phyloP scores from a whole-genome alignment of 2,797 vertebrate genomes.

The Lacerta bilineata region DNA sequence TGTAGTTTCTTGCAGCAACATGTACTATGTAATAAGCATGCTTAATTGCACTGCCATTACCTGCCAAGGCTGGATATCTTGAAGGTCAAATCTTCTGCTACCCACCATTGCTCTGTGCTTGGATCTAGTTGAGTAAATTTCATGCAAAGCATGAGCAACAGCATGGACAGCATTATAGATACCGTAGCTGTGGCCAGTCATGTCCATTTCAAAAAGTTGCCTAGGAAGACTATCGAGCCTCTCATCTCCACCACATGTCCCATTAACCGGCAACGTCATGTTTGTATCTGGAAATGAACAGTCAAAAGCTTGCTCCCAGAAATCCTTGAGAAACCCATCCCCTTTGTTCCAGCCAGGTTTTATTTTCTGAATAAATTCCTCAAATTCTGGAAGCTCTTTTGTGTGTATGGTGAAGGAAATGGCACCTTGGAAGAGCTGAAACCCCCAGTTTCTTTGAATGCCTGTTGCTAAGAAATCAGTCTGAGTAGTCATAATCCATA shows the following conservation, averaged over 20 bases:
- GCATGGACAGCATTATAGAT: constrained; percentile 14
- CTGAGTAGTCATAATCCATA: not conserved
- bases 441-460: not conserved
- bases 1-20: not conserved
- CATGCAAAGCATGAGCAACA: constrained; percentile 4
- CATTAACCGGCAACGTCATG: too few species aligned
- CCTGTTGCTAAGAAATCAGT: not conserved
- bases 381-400: not conserved
- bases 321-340: not conserved
- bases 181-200: constrained; percentile 13
- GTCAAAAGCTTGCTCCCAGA: constrained; percentile 8
- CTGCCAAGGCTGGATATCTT: not conserved
- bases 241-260: not conserved
- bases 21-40: not conserved
- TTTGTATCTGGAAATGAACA: not conserved
- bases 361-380: not conserved
- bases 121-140: not conserved
- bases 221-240: not conserved
- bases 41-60: not conserved
- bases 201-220: not conserved
- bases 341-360: not conserved
- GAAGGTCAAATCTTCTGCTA: too few species aligned
- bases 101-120: not conserved
- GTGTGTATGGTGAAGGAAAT: not conserved
- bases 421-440: constrained; percentile 1